Conservation (phyloP, 2,888 invertebrate species). For the Doris montereyensis region DNA sequence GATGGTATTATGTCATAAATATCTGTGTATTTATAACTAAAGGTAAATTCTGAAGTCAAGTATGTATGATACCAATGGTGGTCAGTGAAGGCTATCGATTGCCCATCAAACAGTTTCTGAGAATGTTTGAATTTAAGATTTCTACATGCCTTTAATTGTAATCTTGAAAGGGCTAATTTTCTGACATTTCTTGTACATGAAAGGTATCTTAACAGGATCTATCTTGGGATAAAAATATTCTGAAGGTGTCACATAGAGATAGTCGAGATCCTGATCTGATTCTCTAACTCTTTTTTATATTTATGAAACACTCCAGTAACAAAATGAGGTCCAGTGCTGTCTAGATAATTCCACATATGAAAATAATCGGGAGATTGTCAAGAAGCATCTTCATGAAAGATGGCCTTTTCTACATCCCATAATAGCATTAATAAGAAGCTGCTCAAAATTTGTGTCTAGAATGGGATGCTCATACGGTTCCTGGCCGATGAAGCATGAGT, state of each 20-base stretch:
- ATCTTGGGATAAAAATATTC: constrained; percentile 66
- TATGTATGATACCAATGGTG: constrained; percentile 68
- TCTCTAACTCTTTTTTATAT: constrained; percentile 43
- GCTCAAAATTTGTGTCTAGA: constrained; percentile 62
- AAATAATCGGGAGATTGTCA: constrained; percentile 56
- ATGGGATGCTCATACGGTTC: constrained; percentile 66
- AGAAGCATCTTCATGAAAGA: constrained; percentile 62
- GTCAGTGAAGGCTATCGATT: constrained; percentile 54
- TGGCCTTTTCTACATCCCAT: constrained; percentile 62
- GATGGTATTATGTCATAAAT: too few species aligned
- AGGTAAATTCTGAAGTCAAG: constrained; percentile 31
- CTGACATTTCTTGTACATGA: constrained; percentile 56
- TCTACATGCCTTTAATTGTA: constrained; percentile 58
- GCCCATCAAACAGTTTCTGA: constrained; percentile 46
- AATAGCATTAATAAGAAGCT: constrained; percentile 64
- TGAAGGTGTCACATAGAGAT: constrained; percentile 59
- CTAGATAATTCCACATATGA: constrained; percentile 64
- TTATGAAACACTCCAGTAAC: constrained; percentile 53
- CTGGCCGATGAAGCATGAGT: constrained; percentile 62
- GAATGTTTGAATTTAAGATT: constrained; percentile 53
- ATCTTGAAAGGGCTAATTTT: constrained; percentile 49
- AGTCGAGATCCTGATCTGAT: constrained; percentile 47
- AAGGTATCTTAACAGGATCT: constrained; percentile 59
- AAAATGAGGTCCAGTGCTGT: constrained; percentile 67
- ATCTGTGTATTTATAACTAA: neutral